A percentile compares a stretch with the other conserved stretches of the same genome.
phyloP scores from a whole-genome alignment of 2,888 invertebrate genomes.

The Auanema freiburgensis region DNA sequence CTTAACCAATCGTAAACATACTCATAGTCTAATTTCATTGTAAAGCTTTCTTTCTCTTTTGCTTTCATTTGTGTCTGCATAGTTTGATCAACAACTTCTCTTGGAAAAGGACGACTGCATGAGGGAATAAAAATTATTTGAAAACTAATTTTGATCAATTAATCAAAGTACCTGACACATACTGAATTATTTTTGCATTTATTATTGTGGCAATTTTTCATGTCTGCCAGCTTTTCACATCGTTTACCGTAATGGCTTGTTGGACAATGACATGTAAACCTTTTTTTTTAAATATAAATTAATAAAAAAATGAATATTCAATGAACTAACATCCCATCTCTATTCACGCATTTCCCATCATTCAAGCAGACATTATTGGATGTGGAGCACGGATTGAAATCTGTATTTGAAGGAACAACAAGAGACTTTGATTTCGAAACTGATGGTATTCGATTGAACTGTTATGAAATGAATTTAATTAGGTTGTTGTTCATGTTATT shows the following conservation, averaged over 20 bases:
- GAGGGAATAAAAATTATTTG: neutral
- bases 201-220: conserved; percentile 27
- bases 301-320: conserved; percentile 7
- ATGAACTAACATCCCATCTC: conserved; percentile 27
- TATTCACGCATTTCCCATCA: conserved; percentile 25
- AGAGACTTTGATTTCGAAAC: conserved; percentile 18
- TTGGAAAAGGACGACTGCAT: neutral
- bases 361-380: conserved; percentile 32
- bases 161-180: conserved; percentile 31
- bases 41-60: conserved; percentile 10
- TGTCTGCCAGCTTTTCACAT: conserved; percentile 38
- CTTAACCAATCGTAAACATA: neutral
- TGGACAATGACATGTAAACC: conserved; percentile 38
- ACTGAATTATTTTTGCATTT: conserved; percentile 32
- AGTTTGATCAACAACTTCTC: neutral
- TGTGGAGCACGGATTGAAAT: conserved; percentile 36
- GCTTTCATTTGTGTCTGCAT: neutral
- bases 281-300: conserved; percentile 14
- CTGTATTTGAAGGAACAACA: conserved; percentile 22
- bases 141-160: no score
- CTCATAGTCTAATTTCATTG: conserved; percentile 14
- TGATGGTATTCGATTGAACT: conserved; percentile 13
- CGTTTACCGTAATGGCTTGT: conserved; percentile 38
- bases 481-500: no score
- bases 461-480: no score